Percentiles rank a stretch among this genome's conserved stretches.
Evolutionary conservation across 1,140 invertebrate genomes (phyloP).

Genomic region (Harlomillsia oculata): DNA sequence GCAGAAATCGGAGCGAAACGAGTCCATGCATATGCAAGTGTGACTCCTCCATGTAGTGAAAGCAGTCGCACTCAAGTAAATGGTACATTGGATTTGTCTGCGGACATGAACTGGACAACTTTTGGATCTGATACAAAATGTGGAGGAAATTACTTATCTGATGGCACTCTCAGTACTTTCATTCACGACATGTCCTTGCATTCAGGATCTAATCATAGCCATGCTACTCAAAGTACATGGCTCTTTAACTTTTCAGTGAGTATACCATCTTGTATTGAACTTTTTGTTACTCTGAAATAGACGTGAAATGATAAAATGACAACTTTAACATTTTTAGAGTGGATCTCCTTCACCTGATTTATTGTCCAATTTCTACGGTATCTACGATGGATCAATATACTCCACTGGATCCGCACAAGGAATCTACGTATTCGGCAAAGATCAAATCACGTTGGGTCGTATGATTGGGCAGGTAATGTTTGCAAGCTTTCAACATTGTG

Average conservation of each 20-base stretch:
- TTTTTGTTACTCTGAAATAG: not conserved
- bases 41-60: constrained; percentile 40
- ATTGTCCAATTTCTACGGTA: constrained; percentile 29
- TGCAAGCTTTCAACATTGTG: too few relatives aligned
- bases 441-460: constrained; percentile 43
- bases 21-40: constrained; percentile 50
- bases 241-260: constrained; percentile 23
- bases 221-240: constrained; percentile 32
- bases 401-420: constrained; percentile 31
- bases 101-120: constrained; percentile 32
- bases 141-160: constrained; percentile 13
- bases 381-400: constrained; percentile 24
- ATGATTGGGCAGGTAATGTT: constrained; percentile 52
- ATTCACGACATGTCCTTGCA: constrained; percentile 28
- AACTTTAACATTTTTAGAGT: not conserved
- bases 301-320: constrained; percentile 1
- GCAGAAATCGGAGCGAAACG: constrained; percentile 51
- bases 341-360: constrained; percentile 33
- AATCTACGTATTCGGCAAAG: constrained; percentile 34
- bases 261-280: not conserved
- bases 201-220: constrained; percentile 31
- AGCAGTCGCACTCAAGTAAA: constrained; percentile 24
- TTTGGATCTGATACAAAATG: constrained; percentile 25
- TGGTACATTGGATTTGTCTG: constrained; percentile 28
- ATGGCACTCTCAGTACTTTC: constrained; percentile 32